Base-by-base conservation (phyloP, 2,797 vertebrate genomes). In the Ficedula albicollis region DNA sequence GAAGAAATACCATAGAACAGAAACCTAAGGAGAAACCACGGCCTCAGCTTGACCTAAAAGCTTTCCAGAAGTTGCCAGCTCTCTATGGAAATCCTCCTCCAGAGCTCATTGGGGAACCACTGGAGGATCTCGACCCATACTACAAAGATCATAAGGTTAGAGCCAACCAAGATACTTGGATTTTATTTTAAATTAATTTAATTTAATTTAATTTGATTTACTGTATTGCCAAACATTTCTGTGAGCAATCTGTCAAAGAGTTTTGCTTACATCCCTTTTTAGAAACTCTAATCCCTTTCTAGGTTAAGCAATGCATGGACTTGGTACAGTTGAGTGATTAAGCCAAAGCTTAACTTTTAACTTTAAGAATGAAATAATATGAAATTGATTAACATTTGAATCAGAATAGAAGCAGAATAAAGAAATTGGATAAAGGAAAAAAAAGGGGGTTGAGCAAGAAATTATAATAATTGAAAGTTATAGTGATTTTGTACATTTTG, bases 111-210 rank as follows among this genome's bases (percentile, higher is more conserved):
- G 99, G 98, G 74, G 98, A 99, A 84, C 99, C 99, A 2, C 97
- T 99, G 97, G 99, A 99, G 85, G 99, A 99, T 81, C 98, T 99
- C 0, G 99, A 99, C 90, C 98, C 98, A 0, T 99, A 98, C 97
- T 99, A 99, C 97, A 98, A 97, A 96, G 99, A 98, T 94, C 95
- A 98, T 84, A 99, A 98, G 98, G 99, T 99, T 87, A 98, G 98
- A 95, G 32, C 10, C 32, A 63, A 18, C 2, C 13, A 26, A 25
- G 9, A 44, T 16, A 5, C 12, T 38, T 51, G 23, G 27, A 26
- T 55, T 87, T 77, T 32, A 15, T 44, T 58, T 77, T 66, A 21
- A 22, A 52, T 82, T 44, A 46, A 46, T 46, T 46, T 23, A 46
- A 46, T 23, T 46, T 46, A 4, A 46, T 46, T 44, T 1, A 30